Conservation (phyloP, 2,797 vertebrate genomes). For the Distichodus sexfasciatus region DNA sequence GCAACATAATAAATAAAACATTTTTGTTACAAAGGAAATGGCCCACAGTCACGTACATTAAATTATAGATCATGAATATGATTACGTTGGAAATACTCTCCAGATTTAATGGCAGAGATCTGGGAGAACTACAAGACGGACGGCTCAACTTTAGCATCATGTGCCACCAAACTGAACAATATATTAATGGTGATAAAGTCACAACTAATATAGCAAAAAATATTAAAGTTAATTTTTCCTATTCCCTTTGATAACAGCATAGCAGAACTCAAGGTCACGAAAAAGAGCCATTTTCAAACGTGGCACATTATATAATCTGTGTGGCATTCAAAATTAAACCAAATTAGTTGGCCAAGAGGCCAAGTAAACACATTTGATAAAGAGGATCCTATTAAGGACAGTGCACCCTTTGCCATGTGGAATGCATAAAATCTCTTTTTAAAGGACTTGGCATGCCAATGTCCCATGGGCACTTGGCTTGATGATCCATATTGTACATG, state of each 20-base stretch:
- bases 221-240: neutral
- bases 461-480: neutral
- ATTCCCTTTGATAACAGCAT: slow-evolving; percentile 15
- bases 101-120: neutral
- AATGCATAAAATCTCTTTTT: slow-evolving; percentile 6
- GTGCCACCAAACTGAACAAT: neutral
- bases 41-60: slow-evolving; percentile 1
- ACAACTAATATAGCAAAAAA: slow-evolving; percentile 2
- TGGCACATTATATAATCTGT: slow-evolving; percentile 21
- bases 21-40: slow-evolving; percentile 56
- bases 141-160: neutral
- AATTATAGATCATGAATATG: slow-evolving; percentile 9
- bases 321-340: slow-evolving; percentile 1
- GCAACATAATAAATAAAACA: slow-evolving; percentile 58
- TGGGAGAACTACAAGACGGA: neutral
- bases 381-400: slow-evolving; percentile 5
- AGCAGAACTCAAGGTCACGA: slow-evolving; percentile 2
- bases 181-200: neutral
- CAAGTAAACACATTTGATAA: slow-evolving; percentile 33
- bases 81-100: slow-evolving; percentile 9
- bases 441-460: neutral
- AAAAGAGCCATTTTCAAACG: slow-evolving; percentile 6
- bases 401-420: slow-evolving; percentile 22
- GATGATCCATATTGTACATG: neutral
- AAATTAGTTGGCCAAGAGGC: neutral